These are phyloP conservation scores for Rousettus leschenaultii DNA, from an alignment of 2,113 vertebrate species.

Conservation along the genomic window DNA sequence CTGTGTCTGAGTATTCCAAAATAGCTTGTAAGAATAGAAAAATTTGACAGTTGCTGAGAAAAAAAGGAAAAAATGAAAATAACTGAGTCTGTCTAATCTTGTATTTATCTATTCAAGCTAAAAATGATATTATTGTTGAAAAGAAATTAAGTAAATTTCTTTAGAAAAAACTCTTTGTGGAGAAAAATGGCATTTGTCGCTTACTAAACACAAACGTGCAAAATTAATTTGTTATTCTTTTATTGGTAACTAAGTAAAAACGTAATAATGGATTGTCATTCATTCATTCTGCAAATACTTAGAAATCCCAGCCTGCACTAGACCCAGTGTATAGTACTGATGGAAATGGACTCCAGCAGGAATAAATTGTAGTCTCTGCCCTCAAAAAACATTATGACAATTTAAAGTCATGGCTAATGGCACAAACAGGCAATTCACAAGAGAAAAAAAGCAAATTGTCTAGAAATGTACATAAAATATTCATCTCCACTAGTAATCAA, in stretches of 20 bases:
- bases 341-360: not conserved
- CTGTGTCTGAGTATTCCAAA: conserved; percentile 58
- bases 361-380: not conserved
- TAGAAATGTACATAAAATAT: not conserved
- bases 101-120: conserved; percentile 49
- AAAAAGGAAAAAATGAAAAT: conserved; percentile 40
- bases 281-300: not conserved
- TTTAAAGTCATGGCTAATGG: not conserved
- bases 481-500: not conserved
- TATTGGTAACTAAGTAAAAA: not conserved
- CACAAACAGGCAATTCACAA: not conserved
- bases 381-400: not conserved
- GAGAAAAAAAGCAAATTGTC: not conserved
- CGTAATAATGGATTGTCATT: not conserved
- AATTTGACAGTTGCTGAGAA: conserved; percentile 50
- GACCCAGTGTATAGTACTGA: not conserved
- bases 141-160: conserved; percentile 54
- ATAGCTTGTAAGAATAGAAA: conserved; percentile 66
- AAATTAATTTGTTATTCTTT: conserved; percentile 42
- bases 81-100: conserved; percentile 61
- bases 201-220: conserved; percentile 1
- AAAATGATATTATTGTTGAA: conserved; percentile 49
- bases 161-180: not conserved
- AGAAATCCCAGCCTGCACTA: not conserved
- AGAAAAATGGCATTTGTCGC: conserved; percentile 1